Evolutionary conservation across 2,113 vertebrate species (phyloP).

Genomic region (Brachyistius frenatus): DNA sequence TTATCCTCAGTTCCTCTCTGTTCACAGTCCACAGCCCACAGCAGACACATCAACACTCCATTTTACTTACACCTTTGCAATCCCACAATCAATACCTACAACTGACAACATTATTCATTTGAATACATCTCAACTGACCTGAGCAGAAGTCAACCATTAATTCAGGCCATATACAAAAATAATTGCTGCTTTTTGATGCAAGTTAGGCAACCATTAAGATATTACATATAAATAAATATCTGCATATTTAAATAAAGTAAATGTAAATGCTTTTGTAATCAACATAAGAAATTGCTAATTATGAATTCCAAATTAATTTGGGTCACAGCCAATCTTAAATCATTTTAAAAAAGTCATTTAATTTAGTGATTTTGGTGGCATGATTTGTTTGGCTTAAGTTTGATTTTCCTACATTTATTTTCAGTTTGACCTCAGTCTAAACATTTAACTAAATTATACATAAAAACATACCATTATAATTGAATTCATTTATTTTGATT

Average conservation of each 20-base stretch:
- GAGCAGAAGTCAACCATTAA: background rate
- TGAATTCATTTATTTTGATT: background rate
- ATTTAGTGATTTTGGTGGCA: background rate
- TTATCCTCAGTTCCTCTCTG: conserved; percentile 72
- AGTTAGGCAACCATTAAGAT: background rate
- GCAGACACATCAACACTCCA: conserved; percentile 61
- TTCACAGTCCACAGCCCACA: conserved; percentile 47
- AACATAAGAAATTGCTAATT: background rate
- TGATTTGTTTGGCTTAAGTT: background rate
- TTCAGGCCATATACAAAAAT: conserved; percentile 12
- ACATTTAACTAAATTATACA: background rate
- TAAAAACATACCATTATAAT: background rate
- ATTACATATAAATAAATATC: background rate
- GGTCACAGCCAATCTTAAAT: background rate
- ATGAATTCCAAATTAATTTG: background rate
- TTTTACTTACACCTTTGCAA: conserved; percentile 74
- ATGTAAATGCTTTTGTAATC: background rate
- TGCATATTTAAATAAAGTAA: no score
- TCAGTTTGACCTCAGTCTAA: background rate
- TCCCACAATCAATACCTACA: conserved; percentile 75
- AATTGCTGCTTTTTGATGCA: background rate
- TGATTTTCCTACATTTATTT: background rate
- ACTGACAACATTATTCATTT: conserved; percentile 72
- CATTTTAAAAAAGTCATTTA: background rate
- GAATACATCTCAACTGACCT: conserved; percentile 62